Evolutionary conservation across 2,888 invertebrate genomes (phyloP), one percentile per base, ranked within the genome.

Genomic region (Melitaea athalia): DNA sequence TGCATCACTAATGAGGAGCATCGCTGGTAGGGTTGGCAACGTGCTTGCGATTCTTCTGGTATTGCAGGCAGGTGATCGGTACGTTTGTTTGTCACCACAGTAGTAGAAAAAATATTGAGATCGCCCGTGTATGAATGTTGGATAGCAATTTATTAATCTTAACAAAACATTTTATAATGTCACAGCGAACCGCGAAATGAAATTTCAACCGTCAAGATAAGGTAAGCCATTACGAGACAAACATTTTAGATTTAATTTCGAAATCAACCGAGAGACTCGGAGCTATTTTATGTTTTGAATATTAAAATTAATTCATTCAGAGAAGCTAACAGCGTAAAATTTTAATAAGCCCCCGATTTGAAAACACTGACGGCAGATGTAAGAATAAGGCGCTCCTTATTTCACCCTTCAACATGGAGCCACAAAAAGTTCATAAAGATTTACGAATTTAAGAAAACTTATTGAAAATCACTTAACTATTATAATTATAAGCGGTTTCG

Each of bases 301-400:
- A 74, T 74, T 74, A 73, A 75, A 74, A 74, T 74, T 71, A 68
- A 72, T 69, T 72, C 64, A 71, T 72, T 71, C 64, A 63, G 64
- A 59, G 65, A 67, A 67, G 68, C 62, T 67, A 68, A 63, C 59
- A 69, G 80, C 75, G 80, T 80, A 79, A 83, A 85, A 85, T 87
- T 86, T 85, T 85, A 86, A 85, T 80, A 80, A 85, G 81, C 76
- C 78, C 74, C 72, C 77, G 78, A 85, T 83, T 82, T 78, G 82
- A 84, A 85, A 86, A 87, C 83, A 85, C 80, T 78, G 78, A 78
- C 76, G 78, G 77, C 76, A 79, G 79, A 77, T 79, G 78, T 78
- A 77, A 74, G 74, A 74, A 74, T 69, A 70, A 63, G 62, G 64
- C 64, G 57, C 66, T 72, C 68, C 70, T 71, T 69, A 66, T 60